Evolutionary conservation across 2,888 invertebrate species (phyloP), one percentile per base, ranked within the genome.

Genomic region (Lithophane socia): DNA sequence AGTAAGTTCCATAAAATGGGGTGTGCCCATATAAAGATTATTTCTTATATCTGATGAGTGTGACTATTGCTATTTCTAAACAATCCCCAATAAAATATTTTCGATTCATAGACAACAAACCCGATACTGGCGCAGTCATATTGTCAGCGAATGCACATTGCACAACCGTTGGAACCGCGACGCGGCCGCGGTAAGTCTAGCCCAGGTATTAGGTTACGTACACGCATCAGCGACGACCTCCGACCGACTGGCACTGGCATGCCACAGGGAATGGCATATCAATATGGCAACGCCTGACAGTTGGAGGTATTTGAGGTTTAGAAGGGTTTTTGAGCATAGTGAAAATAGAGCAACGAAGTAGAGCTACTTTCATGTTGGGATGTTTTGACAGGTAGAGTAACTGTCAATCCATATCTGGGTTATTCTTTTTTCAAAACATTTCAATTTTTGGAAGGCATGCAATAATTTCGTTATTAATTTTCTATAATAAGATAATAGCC

Each of bases 191-290:
- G 95, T 95, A 92, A 94, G 88, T 81, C 89, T 89, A 94, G 88
- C 92, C 87, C 65, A 70, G 84, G 91, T 91, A 87, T 95, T 89
- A 65, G 60, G 89, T 96, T 93, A 87, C 94, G 79, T 90, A 88
- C 93, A 94, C 94, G 94, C 93, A 90, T 91, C 92, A 90, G 75
- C 88, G 91, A 89, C 91, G 94, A 91, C 95, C 95, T 94, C 93
- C 89, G 89, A 85, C 89, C 85, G 84, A 82, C 77, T 85, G 77
- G 84, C 80, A 84, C 75, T 79, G 73, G 75, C 79, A 81, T 81
- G 80, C 79, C 73, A 77, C 73, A 75, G 79, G 77, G 84, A 86
- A 83, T 82, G 82, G 69, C 73, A 79, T 77, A 80, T 77, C 75
- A 66, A 80, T 88, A 87, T 84, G 84, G 80, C 52, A 75, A 79